Base-by-base conservation (phyloP, 2,888 invertebrate species). In the Deilephila porcellus region DNA sequence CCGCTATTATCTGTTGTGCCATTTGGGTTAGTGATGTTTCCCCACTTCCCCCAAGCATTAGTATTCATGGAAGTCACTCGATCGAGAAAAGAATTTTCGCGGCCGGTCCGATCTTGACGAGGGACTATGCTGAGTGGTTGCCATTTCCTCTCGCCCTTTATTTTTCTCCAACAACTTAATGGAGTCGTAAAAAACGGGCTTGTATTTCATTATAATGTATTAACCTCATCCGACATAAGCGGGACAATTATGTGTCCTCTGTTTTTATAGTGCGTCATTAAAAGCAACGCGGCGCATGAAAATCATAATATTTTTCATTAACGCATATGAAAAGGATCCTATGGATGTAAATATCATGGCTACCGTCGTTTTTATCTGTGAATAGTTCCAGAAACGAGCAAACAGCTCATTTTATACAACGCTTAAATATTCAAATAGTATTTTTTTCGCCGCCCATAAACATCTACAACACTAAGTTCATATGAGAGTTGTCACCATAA, bases 31-130 rank as follows among this genome's bases (percentile, higher is more conserved):
- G 85, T 88, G 88, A 86, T 87, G 86, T 88, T 89, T 86, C 85
- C 85, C 79, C 45, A 71, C 80, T 83, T 84, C 86, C 89, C 87
- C 88, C 78, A 79, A 79, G 84, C 91, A 93, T 93, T 93, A 94
- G 93, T 93, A 94, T 94, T 93, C 94, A 94, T 93, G 90, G 90
- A 91, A 93, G 90, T 91, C 91, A 91, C 88, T 91, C 93, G 91
- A 93, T 93, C 89, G 93, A 90, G 92, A 91, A 93, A 92, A 92
- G 91, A 91, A 92, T 92, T 91, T 90, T 90, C 90, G 86, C 89
- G 87, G 89, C 88, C 87, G 84, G 88, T 85, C 90, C 89, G 86
- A 89, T 90, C 89, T 89, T 90, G 90, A 90, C 89, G 89, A 87
- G 88, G 88, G 90, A 89, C 89, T 84, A 77, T 82, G 84, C 86